Evolutionary conservation across 2,797 vertebrate genomes (phyloP).

Genomic region (Pseudochirops corinnae): DNA sequence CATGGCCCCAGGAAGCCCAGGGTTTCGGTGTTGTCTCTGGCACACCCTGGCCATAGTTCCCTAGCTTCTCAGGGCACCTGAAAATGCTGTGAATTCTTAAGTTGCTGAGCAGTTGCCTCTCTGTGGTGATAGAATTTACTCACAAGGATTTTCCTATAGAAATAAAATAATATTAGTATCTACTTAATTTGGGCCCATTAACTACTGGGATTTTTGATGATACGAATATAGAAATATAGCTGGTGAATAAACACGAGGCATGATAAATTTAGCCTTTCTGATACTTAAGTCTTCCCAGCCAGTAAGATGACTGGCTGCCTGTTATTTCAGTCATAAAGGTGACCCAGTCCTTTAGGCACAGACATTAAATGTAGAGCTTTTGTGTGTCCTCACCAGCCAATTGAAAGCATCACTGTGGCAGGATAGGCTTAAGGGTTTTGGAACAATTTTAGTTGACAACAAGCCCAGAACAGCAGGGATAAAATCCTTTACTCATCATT

Average conservation of each 20-base stretch:
- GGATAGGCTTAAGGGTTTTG: constrained; percentile 15
- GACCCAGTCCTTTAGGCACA: constrained; percentile 23
- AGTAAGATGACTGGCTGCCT: constrained; percentile 25
- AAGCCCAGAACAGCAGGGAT: constrained; percentile 34
- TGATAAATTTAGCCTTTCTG: neutral
- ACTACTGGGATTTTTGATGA: neutral
- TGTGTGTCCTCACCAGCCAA: neutral
- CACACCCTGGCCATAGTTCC: neutral
- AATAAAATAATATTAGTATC: neutral
- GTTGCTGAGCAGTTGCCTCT: neutral
- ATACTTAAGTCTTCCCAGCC: neutral
- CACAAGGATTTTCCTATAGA: neutral
- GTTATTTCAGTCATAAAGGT: constrained; percentile 55
- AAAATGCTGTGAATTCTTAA: neutral
- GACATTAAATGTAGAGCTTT: constrained; percentile 36
- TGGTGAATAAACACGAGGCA: neutral
- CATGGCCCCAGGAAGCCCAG: neutral
- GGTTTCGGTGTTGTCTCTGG: neutral
- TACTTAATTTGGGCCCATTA: too few species aligned
- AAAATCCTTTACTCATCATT: constrained; percentile 59
- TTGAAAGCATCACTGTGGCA: neutral
- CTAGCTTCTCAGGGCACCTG: neutral
- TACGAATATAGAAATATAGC: neutral
- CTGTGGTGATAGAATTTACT: neutral
- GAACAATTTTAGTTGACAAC: constrained; percentile 34